Evolutionary conservation across 2,113 vertebrate genomes (phyloP).

Genomic region (Rhinolophus sinicus): DNA sequence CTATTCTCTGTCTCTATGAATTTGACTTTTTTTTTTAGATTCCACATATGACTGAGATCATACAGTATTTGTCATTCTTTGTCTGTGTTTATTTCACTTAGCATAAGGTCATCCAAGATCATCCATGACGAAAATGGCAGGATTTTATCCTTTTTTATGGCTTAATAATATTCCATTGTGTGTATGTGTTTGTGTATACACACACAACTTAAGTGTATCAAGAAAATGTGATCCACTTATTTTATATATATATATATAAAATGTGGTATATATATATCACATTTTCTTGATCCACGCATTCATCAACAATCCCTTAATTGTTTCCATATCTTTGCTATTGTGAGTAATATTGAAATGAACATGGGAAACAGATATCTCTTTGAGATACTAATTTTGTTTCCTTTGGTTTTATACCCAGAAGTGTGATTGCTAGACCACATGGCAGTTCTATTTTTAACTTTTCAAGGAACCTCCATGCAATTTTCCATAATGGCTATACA

Average conservation of each 20-base stretch:
- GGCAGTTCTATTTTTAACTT: background rate
- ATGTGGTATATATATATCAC: too few relatives aligned
- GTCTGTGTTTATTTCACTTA: background rate
- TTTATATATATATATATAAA: too few relatives aligned
- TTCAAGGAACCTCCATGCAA: background rate
- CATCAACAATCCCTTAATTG: background rate
- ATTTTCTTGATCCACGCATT: too few relatives aligned
- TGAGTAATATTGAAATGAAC: background rate
- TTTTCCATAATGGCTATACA: background rate
- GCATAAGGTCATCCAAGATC: background rate
- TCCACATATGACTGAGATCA: background rate
- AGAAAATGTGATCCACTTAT: too few relatives aligned
- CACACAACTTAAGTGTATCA: too few relatives aligned
- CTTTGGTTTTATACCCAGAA: background rate
- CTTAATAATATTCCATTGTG: background rate
- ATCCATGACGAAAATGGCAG: background rate
- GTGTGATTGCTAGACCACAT: background rate
- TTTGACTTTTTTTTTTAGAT: background rate
- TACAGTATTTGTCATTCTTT: background rate
- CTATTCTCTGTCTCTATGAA: background rate
- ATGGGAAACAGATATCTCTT: background rate
- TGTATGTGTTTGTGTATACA: background rate
- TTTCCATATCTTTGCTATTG: background rate
- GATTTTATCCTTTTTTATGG: background rate
- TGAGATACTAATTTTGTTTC: background rate